These are phyloP conservation scores for Netelia fuscicornis DNA, from an alignment of 2,888 invertebrate genomes.

Conservation along the genomic window DNA sequence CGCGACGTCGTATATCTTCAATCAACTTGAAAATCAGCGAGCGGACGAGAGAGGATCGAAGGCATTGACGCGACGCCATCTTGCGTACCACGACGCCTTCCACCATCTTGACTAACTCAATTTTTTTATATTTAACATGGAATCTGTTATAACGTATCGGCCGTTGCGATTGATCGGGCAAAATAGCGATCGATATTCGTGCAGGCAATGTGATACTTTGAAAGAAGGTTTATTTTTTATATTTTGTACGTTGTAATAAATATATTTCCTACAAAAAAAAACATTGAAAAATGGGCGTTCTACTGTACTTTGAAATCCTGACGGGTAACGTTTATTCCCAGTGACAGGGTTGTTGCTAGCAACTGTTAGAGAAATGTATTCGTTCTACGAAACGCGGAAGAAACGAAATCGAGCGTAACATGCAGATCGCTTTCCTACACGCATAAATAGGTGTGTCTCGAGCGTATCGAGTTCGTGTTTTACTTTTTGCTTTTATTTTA, in stretches of 20 bases:
- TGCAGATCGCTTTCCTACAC: conserved; percentile 52
- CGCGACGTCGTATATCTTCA: neutral
- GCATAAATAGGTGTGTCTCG: conserved; percentile 46
- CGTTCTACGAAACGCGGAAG: conserved; percentile 52
- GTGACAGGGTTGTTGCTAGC: neutral
- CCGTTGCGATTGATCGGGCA: conserved; percentile 14
- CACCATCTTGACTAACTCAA: conserved; percentile 21
- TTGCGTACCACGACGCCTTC: conserved; percentile 9
- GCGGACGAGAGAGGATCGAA: conserved; percentile 12
- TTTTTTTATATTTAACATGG: conserved; percentile 7
- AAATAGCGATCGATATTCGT: conserved; percentile 44
- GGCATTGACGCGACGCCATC: conserved; percentile 20
- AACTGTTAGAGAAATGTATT: neutral
- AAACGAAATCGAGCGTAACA: conserved; percentile 57
- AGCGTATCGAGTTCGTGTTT: conserved; percentile 43
- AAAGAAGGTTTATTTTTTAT: conserved; percentile 60
- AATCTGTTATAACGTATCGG: conserved; percentile 21
- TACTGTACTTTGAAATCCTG: conserved; percentile 3
- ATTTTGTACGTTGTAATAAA: conserved; percentile 59
- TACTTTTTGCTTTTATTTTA: neutral
- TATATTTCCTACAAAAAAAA: conserved; percentile 25
- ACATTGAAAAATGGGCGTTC: neutral
- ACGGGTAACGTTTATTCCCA: neutral
- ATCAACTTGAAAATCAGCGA: conserved; percentile 1
- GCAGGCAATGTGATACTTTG: conserved; percentile 65